phyloP scores from a whole-genome alignment of 1,140 invertebrate species.

The Habropoda laboriosa region DNA sequence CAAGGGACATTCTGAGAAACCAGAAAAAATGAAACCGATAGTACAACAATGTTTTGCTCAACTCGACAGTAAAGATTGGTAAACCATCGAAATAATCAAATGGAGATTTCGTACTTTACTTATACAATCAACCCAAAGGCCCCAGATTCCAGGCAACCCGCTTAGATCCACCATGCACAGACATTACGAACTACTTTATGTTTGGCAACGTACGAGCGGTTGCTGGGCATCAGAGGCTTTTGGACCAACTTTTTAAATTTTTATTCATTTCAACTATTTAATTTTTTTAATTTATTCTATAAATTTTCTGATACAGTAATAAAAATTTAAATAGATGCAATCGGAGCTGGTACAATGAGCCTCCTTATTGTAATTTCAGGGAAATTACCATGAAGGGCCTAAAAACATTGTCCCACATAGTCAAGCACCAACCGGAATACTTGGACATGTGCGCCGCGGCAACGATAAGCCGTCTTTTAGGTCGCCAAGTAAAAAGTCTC shows the following conservation, averaged over 20 bases:
- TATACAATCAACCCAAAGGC: too few species aligned
- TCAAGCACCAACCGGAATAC: slow-evolving; percentile 87
- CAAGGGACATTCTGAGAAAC: slow-evolving; percentile 60
- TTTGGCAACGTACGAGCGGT: too few species aligned
- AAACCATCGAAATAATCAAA: slow-evolving; percentile 57
- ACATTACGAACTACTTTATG: too few species aligned
- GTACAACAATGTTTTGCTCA: slow-evolving; percentile 85
- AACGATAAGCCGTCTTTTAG: slow-evolving; percentile 86
- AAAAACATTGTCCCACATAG: slow-evolving; percentile 87
- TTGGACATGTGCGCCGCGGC: slow-evolving; percentile 83
- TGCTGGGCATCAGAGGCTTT: too few species aligned
- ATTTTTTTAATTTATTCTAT: too few species aligned
- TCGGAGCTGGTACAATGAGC: neutral
- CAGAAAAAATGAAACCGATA: slow-evolving; percentile 85
- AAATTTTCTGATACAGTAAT: neutral
- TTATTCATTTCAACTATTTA: neutral
- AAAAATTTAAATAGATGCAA: neutral
- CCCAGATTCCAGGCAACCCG: too few species aligned
- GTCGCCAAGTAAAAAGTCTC: slow-evolving; percentile 91
- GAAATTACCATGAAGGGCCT: slow-evolving; percentile 91
- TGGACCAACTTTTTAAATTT: too few species aligned
- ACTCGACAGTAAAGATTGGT: slow-evolving; percentile 90
- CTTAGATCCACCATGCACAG: too few species aligned
- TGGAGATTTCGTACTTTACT: too few species aligned
- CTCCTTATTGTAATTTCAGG: slow-evolving; percentile 81